Base-by-base conservation (phyloP, 2,888 invertebrate genomes). In the Tuta absoluta region DNA sequence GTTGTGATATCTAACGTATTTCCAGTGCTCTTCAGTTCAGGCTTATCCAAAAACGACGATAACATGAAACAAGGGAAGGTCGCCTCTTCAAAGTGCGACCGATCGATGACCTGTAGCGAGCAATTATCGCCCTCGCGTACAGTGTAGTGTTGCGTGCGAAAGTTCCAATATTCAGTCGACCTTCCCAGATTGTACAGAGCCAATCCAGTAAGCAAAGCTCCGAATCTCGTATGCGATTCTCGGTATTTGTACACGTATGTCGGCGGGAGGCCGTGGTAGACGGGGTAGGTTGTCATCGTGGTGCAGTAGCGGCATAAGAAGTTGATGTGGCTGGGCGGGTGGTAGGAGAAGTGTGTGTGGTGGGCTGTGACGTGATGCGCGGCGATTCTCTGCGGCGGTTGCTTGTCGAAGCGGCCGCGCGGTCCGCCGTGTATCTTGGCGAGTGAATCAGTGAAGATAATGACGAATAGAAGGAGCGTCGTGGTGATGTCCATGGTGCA, bases 161-260 rank as follows among this genome's bases (percentile, higher is more conserved):
- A 33, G 56, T 83, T 74, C 75, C 76, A 76, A 12, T 80, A 75
- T 17, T 78, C 80, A 23, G 74, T 73, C 2, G 77, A 67, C 70
- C 87, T 80, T 33, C 90, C 91, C 48, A 91, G 75, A 70, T 91
- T 91, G 74, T 89, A 91, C 14, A 91, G 71, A 8, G 91, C 87
- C 24, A 91, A 75, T 10, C 91, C 91, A 1, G 88, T 82, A 49
- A 91, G 70, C 19, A 91, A 68, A 59, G 84, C 81, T 1, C 86
- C 81, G 66, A 81, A 90, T 66, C 86, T 77, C 64, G 79, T 85
- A 2, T 79, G 78, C 10, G 84, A 85, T 63, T 89, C 88, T 37
- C 86, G 77, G 70, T 82, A 90, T 62, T 80, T 81, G 72, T 87
- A 89, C 23, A 91, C 85, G 73, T 91, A 91, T 0, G 85, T 78